Evolutionary conservation across 2,888 invertebrate species (phyloP).

Genomic region (Lasioglossum marginatum): DNA sequence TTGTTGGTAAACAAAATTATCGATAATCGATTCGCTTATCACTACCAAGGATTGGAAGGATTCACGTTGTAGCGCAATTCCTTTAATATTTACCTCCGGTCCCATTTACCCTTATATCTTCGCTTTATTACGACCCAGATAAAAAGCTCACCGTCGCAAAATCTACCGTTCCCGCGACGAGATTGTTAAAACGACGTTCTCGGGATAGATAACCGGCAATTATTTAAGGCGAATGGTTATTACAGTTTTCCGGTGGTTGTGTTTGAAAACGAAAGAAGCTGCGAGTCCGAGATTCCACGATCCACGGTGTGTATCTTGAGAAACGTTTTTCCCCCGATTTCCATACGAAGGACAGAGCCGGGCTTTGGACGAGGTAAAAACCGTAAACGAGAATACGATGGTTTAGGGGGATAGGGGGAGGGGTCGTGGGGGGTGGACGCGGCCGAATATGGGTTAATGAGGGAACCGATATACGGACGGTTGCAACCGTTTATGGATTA

Average conservation of each 20-base stretch:
- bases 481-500: conserved; percentile 20
- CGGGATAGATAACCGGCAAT: neutral
- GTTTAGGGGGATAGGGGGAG: neutral
- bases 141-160: conserved; percentile 5
- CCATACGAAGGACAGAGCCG: neutral
- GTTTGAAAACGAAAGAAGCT: neutral
- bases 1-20: no score
- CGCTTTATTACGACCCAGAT: neutral
- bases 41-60: neutral
- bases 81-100: neutral
- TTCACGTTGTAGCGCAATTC: neutral
- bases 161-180: neutral
- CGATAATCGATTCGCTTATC: no score
- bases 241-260: conserved; percentile 10
- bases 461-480: conserved; percentile 17
- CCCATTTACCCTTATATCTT: neutral
- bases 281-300: neutral
- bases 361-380: conserved; percentile 1
- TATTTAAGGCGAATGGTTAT: conserved; percentile 21
- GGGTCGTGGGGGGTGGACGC: neutral
- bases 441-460: conserved; percentile 39
- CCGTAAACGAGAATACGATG: conserved; percentile 12
- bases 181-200: neutral
- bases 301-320: neutral
- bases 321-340: conserved; percentile 14